Percentiles rank a stretch among this genome's conserved stretches.
These are phyloP conservation scores for Drosophila niveifrons DNA, from an alignment of 2,888 invertebrate species.

Conservation along the genomic window DNA sequence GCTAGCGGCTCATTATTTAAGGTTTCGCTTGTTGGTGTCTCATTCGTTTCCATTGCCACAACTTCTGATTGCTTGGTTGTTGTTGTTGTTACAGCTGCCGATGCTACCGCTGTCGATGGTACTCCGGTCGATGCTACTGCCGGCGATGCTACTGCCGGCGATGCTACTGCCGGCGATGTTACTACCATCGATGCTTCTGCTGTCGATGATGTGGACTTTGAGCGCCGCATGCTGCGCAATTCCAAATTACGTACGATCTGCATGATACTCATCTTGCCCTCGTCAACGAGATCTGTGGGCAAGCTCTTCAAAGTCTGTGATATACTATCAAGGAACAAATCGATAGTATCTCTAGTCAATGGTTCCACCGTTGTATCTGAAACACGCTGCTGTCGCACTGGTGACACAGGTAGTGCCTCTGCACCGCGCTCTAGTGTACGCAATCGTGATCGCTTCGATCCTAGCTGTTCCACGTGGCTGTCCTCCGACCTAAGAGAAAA, in stretches of 20 bases:
- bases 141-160: too few relatives aligned
- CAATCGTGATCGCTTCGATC: slow-evolving; percentile 58
- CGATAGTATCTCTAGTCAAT: slow-evolving; percentile 65
- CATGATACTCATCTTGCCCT: slow-evolving; percentile 81
- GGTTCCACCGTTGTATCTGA: neutral
- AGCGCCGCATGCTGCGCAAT: slow-evolving; percentile 67
- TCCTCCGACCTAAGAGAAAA: slow-evolving; percentile 59
- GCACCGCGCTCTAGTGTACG: slow-evolving; percentile 52
- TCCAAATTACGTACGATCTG: slow-evolving; percentile 79
- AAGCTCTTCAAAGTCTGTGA: slow-evolving; percentile 76
- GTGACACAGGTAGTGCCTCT: neutral
- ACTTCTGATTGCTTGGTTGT: neutral
- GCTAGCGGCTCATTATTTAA: too few relatives aligned
- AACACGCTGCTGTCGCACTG: neutral
- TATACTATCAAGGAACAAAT: slow-evolving; percentile 81
- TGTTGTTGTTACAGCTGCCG: too few relatives aligned
- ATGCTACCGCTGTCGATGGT: too few relatives aligned
- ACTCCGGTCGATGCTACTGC: too few relatives aligned
- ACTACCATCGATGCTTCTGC: too few relatives aligned
- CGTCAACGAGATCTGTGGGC: slow-evolving; percentile 77
- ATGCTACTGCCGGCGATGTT: too few relatives aligned
- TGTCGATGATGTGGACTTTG: neutral
- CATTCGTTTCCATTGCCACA: neutral
- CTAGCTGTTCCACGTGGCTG: slow-evolving; percentile 50
- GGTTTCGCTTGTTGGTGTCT: neutral